Percentiles rank a stretch among this genome's conserved stretches.
Conservation (phyloP, 2,113 vertebrate species). For the Lontra canadensis region DNA sequence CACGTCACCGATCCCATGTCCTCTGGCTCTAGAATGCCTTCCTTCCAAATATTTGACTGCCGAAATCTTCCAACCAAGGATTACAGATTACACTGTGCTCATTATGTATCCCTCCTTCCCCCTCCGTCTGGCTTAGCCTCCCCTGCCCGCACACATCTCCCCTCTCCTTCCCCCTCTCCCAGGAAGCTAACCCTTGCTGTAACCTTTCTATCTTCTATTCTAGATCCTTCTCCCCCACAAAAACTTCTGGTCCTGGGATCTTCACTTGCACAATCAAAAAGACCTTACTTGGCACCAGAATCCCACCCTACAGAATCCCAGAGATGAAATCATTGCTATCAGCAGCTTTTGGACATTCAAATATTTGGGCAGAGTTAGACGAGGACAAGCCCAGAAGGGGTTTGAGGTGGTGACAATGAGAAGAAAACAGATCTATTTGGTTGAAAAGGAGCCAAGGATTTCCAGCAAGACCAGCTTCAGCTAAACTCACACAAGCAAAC, state of each 20-base stretch:
- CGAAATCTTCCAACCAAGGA: neutral
- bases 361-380: conserved; percentile 9
- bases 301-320: neutral
- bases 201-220: neutral
- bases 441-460: neutral
- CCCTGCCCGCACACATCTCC: neutral
- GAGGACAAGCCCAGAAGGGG: neutral
- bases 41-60: neutral
- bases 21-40: neutral
- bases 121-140: neutral
- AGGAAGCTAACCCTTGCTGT: neutral
- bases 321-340: neutral
- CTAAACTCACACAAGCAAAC: conserved; percentile 23
- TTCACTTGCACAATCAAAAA: neutral
- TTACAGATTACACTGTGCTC: neutral
- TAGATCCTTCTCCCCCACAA: neutral
- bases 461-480: conserved; percentile 33
- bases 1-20: neutral
- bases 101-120: neutral
- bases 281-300: neutral
- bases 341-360: neutral
- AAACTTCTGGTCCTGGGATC: neutral
- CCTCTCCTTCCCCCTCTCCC: neutral
- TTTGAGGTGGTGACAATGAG: neutral
- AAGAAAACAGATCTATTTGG: neutral